phyloP scores from a whole-genome alignment of 1,140 invertebrate genomes.

The Drosophila arawakana region DNA sequence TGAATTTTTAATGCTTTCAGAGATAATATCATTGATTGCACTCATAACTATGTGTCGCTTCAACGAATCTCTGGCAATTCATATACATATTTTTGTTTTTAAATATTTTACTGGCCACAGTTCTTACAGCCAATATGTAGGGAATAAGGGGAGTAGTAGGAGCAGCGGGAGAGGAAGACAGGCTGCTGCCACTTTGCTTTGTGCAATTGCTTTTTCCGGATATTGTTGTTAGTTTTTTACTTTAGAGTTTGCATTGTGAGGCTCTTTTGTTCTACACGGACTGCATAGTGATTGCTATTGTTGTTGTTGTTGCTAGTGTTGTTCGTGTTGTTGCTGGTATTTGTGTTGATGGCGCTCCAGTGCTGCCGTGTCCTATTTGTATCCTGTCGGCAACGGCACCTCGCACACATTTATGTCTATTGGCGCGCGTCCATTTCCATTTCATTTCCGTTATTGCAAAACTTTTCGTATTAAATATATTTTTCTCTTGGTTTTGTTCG shows the following conservation, averaged over 20 bases:
- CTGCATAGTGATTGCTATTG: conserved; percentile 64
- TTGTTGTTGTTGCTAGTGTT: conserved; percentile 28
- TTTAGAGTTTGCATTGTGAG: conserved; percentile 72
- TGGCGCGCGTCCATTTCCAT: conserved; percentile 82
- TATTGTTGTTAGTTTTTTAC: conserved; percentile 81
- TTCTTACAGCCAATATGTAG: conserved; percentile 14
- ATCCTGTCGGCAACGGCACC: conserved; percentile 68
- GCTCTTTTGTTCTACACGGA: conserved; percentile 71
- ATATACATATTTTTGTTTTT: conserved; percentile 29
- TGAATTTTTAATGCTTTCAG: not conserved
- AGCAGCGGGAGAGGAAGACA: conserved; percentile 4
- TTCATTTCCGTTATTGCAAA: conserved; percentile 83
- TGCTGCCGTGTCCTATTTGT: conserved; percentile 79
- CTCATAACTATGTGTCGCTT: not conserved
- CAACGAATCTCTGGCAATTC: conserved; percentile 11
- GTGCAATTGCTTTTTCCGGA: conserved; percentile 80
- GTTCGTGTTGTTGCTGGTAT: conserved; percentile 29
- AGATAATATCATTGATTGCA: not conserved
- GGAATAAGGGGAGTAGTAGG: not conserved
- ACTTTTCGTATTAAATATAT: conserved; percentile 83
- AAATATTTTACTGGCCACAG: conserved; percentile 30
- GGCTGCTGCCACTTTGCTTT: conserved; percentile 64
- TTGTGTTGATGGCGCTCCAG: conserved; percentile 30
- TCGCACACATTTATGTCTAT: conserved; percentile 78
- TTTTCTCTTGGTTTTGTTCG: conserved; percentile 55